Base-by-base conservation (phyloP, 2,888 invertebrate species). In the Saturnia japonica region DNA sequence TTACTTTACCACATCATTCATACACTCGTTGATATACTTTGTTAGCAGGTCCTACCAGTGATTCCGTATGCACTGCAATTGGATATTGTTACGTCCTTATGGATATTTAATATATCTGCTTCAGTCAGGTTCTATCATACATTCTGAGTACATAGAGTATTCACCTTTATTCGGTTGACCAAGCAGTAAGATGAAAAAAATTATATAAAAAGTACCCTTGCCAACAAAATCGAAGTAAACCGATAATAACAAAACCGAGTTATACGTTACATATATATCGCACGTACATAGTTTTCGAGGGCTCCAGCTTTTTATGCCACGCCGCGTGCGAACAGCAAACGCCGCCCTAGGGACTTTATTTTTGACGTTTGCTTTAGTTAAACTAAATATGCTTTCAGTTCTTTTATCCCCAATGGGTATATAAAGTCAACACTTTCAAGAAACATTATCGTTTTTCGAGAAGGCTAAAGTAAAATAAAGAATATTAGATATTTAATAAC, bases 361-460 rank as follows among this genome's bases (percentile, higher is more conserved):
- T 86, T 84, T 84, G 83, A 85, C 83, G 83, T 86, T 86, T 82
- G 77, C 83, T 77, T 81, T 73, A 72, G 69, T 71, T 70, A 72
- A 74, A 74, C 73, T 76, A 77, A 64, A 76, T 70, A 71, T 68
- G 70, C 72, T 68, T 66, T 69, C 34, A 51, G 66, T 43, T 67
- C 70, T 67, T 72, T 57, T 68, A 45, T 69, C 64, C 54, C 68
- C 69, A 60, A 70, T 47, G 60, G 51, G 67, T 43, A 70, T 43
- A 70, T 40, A 72, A 71, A 70, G 68, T 64, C 40, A 64, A 64
- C 64, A 64, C 64, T 40, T 40, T 64, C 64, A 40, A 64, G 19
- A 64, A 64, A 57, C 16, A 57, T 57, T 57, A 22, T 25, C 25
- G 22, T 54, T 54, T 54, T 54, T 25, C 57, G 25, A n/a, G 25